These are phyloP conservation scores for Strix uralensis DNA, from an alignment of 2,113 vertebrate species.

Conservation along the genomic window DNA sequence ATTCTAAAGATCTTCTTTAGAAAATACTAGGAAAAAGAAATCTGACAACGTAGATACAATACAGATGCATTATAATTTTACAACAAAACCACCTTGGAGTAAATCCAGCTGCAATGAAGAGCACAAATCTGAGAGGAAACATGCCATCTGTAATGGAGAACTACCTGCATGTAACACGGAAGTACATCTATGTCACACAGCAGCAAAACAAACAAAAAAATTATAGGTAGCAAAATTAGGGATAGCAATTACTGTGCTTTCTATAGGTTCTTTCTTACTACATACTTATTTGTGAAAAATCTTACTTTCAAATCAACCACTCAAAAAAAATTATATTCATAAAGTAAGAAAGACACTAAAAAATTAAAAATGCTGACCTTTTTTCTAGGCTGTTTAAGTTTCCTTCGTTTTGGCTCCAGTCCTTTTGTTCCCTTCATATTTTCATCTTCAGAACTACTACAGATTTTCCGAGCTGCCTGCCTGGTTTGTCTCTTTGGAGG, in stretches of 20 bases:
- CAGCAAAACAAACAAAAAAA: background rate
- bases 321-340: background rate
- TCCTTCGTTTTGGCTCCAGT: constrained; percentile 80
- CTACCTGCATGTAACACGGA: background rate
- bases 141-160: background rate
- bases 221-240: too few species aligned
- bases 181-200: background rate
- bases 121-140: background rate
- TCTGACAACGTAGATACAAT: background rate
- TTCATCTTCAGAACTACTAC: constrained; percentile 95
- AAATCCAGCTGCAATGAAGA: background rate
- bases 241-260: background rate
- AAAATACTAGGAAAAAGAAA: background rate
- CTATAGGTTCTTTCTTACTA: background rate
- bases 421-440: constrained; percentile 76
- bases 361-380: constrained; percentile 71
- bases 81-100: background rate
- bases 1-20: background rate
- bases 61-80: background rate
- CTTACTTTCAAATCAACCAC: background rate
- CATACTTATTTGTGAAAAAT: background rate
- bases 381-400: constrained; percentile 87
- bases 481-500: constrained; percentile 91
- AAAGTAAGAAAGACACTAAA: background rate
- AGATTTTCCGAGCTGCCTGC: constrained; percentile 80